Percentiles rank a stretch among this genome's conserved stretches.
Conservation (phyloP, 2,797 vertebrate genomes). For the Diceros bicornis region DNA sequence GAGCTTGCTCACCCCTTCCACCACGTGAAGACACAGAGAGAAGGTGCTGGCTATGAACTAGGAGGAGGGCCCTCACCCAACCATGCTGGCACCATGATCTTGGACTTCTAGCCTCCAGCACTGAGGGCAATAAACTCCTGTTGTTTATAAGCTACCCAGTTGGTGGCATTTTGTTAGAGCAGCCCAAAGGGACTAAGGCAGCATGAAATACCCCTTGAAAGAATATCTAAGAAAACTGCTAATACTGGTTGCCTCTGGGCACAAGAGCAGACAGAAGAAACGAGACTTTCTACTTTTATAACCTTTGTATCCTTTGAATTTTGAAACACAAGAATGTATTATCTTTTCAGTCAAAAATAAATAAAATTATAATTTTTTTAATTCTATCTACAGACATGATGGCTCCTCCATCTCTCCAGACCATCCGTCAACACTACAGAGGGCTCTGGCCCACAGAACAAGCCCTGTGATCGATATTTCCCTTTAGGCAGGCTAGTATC, state of each 20-base stretch:
- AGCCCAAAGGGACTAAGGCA: background rate
- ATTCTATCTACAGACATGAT: background rate
- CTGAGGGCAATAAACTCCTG: no score
- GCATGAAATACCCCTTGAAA: background rate
- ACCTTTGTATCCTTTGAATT: background rate
- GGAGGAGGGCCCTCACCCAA: no score
- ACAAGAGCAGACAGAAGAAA: background rate
- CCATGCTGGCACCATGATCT: no score
- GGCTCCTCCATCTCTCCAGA: background rate
- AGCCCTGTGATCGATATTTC: background rate
- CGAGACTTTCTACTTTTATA: background rate
- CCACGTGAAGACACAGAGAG: no score
- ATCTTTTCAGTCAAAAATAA: conserved; percentile 2
- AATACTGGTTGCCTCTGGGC: background rate
- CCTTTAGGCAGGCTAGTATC: background rate
- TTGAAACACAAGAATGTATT: background rate
- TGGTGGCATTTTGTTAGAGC: background rate
- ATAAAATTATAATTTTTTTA: background rate
- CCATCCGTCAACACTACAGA: background rate
- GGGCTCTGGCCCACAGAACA: background rate
- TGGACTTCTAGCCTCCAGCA: no score
- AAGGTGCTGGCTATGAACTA: no score
- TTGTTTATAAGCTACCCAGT: no score
- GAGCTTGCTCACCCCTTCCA: no score
- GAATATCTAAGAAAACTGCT: background rate